Evolutionary conservation across 2,113 vertebrate species (phyloP).

Genomic region (Eurypyga helias): DNA sequence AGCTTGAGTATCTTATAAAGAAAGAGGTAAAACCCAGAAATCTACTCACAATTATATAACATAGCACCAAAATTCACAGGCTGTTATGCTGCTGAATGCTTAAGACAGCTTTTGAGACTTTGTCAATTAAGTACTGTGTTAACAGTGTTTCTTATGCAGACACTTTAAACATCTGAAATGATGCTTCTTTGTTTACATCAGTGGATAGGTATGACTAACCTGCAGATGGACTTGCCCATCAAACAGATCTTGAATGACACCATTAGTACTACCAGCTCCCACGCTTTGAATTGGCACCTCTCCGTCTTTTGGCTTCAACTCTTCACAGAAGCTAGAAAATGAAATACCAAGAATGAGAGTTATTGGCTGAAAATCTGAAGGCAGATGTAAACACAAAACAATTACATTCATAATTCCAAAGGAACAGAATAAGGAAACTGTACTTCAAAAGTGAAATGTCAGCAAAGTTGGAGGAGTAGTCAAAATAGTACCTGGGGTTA

Average conservation of each 20-base stretch:
- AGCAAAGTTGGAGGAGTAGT: neutral
- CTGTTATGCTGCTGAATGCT: neutral
- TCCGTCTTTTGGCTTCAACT: neutral
- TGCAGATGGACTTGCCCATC: neutral
- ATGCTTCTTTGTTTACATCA: neutral
- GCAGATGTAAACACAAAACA: neutral
- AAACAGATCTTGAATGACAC: neutral
- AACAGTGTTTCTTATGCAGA: neutral
- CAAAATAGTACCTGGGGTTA: neutral
- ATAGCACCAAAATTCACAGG: neutral
- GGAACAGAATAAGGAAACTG: neutral
- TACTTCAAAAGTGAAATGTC: neutral
- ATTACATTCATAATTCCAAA: neutral
- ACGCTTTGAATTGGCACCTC: neutral
- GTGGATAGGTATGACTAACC: neutral
- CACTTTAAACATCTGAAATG: neutral
- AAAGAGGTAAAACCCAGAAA: neutral
- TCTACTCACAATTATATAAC: neutral
- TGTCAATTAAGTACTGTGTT: neutral
- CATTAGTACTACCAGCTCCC: neutral
- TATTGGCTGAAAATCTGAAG: neutral
- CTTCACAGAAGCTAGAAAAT: neutral
- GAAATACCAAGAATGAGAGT: neutral
- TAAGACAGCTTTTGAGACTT: neutral
- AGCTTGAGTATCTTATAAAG: neutral